Evolutionary conservation across 2,797 vertebrate genomes (phyloP).

Genomic region (Poecilia velifera): DNA sequence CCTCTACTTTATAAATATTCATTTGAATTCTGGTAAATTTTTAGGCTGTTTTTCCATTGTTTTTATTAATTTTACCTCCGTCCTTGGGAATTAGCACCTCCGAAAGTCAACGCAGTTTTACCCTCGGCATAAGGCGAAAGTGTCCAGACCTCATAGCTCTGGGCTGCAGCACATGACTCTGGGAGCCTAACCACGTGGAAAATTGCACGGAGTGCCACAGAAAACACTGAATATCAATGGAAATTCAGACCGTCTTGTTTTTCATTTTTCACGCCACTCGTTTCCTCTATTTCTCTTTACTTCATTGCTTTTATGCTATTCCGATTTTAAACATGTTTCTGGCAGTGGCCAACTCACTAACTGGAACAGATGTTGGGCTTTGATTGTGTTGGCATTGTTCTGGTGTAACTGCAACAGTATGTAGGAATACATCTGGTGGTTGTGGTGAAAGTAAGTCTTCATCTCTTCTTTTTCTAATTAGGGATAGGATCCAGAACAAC

Average conservation of each 20-base stretch:
- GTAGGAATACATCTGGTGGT: conserved; percentile 64
- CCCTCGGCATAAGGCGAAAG: conserved; percentile 42
- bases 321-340: conserved; percentile 75
- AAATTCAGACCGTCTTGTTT: conserved; percentile 72
- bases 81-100: conserved; percentile 72
- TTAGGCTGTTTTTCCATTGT: conserved; percentile 55
- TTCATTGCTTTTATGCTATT: conserved; percentile 67
- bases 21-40: conserved; percentile 47
- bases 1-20: conserved; percentile 51
- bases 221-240: conserved; percentile 76
- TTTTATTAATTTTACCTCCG: conserved; percentile 57
- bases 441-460: conserved; percentile 62
- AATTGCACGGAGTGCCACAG: conserved; percentile 69
- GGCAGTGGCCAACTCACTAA: conserved; percentile 61
- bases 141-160: conserved; percentile 40
- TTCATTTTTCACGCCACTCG: conserved; percentile 60
- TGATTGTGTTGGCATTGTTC: conserved; percentile 74
- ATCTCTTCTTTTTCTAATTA: conserved; percentile 46
- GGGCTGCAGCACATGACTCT: conserved; percentile 28
- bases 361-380: conserved; percentile 81
- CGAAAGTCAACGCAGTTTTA: conserved; percentile 64
- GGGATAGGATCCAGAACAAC: conserved; percentile 50
- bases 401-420: conserved; percentile 60
- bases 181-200: conserved; percentile 62
- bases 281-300: conserved; percentile 70